These are phyloP conservation scores for Onychorhynchus coronatus DNA, from an alignment of 2,113 vertebrate genomes.

Conservation along the genomic window DNA sequence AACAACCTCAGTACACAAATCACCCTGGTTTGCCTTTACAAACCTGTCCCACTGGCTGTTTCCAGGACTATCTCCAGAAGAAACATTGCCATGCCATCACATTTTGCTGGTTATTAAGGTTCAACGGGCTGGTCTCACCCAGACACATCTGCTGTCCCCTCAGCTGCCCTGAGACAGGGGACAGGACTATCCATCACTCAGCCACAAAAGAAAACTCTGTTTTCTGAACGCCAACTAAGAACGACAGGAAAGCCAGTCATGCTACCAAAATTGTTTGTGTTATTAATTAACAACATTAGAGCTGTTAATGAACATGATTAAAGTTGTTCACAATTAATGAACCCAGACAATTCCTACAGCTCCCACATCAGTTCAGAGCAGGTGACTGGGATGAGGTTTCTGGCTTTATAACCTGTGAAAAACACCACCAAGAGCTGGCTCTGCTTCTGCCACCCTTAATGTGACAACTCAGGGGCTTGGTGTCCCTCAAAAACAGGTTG, in stretches of 20 bases:
- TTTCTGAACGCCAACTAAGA: neutral
- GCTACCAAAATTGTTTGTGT: neutral
- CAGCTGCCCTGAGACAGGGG: neutral
- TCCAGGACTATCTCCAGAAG: neutral
- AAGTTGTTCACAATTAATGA: conserved; percentile 28
- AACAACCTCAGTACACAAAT: neutral
- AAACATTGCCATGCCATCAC: neutral
- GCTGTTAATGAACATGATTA: conserved; percentile 31
- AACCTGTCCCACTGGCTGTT: neutral
- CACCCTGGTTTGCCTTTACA: neutral
- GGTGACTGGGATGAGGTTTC: neutral
- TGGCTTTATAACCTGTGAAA: neutral
- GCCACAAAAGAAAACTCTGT: neutral
- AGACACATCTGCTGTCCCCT: neutral
- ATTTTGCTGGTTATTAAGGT: neutral
- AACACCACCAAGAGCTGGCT: neutral
- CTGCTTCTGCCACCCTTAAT: neutral
- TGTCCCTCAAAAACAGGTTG: neutral
- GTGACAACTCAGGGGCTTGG: neutral
- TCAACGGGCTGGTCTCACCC: neutral
- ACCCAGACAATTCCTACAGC: neutral
- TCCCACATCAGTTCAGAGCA: neutral
- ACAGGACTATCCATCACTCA: neutral
- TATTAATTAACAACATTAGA: conserved; percentile 37
- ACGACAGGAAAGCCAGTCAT: neutral